Evolutionary conservation across 92 coral and sea anemone species (phyloP).

Genomic region (Plumapathes pennacea): DNA sequence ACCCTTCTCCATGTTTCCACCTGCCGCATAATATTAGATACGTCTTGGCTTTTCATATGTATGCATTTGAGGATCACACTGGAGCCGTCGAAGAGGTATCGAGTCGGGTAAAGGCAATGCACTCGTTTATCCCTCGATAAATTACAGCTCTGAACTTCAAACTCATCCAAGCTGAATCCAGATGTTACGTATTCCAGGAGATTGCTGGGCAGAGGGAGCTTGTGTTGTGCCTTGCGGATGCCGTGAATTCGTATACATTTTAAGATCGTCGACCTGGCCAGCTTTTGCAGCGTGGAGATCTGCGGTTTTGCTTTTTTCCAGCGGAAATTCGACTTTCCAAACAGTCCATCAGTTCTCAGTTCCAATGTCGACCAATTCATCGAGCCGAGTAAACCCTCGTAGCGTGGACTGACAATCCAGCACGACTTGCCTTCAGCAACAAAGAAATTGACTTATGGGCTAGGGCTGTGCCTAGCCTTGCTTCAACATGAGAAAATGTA

Average conservation of each 20-base stretch:
- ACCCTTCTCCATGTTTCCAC: constrained; percentile 52
- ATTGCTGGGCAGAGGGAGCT: constrained; percentile 58
- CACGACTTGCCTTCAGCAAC: too few species aligned
- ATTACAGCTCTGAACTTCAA: constrained; percentile 39
- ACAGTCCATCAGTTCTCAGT: constrained; percentile 12
- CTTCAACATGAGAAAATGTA: constrained; percentile 19
- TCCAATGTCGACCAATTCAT: constrained; percentile 4
- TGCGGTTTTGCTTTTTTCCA: too few species aligned
- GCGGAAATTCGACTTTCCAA: constrained; percentile 9
- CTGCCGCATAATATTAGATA: constrained; percentile 8
- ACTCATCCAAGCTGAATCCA: constrained; percentile 45
- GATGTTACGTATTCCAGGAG: constrained; percentile 45
- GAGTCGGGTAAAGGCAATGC: constrained; percentile 49
- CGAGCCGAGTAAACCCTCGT: too few species aligned
- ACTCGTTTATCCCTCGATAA: constrained; percentile 48
- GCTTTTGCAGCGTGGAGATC: constrained; percentile 1
- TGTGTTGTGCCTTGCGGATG: constrained; percentile 34
- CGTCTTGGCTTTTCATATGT: constrained; percentile 15
- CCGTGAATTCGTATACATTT: constrained; percentile 28
- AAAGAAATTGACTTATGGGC: background rate
- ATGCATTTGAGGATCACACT: constrained; percentile 59
- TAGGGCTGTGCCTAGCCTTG: constrained; percentile 1
- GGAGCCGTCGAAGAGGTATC: constrained; percentile 58
- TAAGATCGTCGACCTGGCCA: constrained; percentile 47
- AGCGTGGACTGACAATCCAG: too few species aligned